Evolutionary conservation across 2,888 invertebrate genomes (phyloP).

Genomic region (Limnephilus lunatus): DNA sequence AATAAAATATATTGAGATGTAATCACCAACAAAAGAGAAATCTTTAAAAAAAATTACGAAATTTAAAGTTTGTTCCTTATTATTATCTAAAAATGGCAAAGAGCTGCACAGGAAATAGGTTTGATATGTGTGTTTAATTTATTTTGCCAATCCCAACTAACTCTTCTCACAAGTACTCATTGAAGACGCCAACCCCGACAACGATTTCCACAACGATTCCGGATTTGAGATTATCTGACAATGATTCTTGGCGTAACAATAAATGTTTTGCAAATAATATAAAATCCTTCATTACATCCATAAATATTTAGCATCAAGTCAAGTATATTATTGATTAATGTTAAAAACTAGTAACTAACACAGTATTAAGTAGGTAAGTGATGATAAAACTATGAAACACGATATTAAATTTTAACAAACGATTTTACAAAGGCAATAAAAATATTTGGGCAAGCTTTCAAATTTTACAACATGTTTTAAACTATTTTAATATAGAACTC

Average conservation of each 20-base stretch:
- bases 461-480: neutral
- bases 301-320: neutral
- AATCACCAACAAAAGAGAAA: too few relatives aligned
- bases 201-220: too few relatives aligned
- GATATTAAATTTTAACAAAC: neutral
- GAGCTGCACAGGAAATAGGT: too few relatives aligned
- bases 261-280: neutral
- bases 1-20: too few relatives aligned
- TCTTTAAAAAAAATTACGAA: too few relatives aligned
- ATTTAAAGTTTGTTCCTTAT: too few relatives aligned
- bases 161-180: neutral
- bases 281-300: neutral
- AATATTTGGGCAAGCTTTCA: constrained; percentile 5
- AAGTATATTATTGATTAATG: neutral
- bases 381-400: neutral
- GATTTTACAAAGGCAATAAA: neutral
- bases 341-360: neutral
- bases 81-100: too few relatives aligned
- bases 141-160: too few relatives aligned
- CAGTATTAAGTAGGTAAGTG: constrained; percentile 9
- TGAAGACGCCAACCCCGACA: neutral
- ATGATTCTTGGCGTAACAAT: neutral
- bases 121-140: too few relatives aligned
- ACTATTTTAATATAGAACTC: constrained; percentile 56
- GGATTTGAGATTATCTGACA: neutral